phyloP scores from a whole-genome alignment of 1,140 invertebrate genomes.

The Drosophila nigromelanica region DNA sequence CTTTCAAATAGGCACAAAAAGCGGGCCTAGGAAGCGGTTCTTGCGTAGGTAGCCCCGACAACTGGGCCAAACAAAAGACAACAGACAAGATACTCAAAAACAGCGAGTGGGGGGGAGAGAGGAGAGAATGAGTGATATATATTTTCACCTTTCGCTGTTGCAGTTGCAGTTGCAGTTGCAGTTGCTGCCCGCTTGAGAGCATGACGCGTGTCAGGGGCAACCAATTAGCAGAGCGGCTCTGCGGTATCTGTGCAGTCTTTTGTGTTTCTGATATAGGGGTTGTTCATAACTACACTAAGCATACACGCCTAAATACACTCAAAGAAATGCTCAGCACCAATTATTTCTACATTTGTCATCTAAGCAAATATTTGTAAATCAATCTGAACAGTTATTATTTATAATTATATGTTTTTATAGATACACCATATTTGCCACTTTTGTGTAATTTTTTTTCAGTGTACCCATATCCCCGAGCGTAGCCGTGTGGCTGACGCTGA shows the following conservation, averaged over 20 bases:
- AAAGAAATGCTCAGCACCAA: background rate
- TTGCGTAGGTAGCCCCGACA: conserved; percentile 49
- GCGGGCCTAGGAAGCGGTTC: conserved; percentile 15
- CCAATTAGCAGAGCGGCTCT: conserved; percentile 57
- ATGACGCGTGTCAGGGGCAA: conserved; percentile 74
- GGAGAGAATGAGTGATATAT: conserved; percentile 10
- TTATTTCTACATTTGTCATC: no score
- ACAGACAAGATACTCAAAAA: conserved; percentile 10
- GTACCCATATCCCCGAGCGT: conserved; percentile 13
- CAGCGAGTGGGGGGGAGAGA: background rate
- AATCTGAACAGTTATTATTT: no score
- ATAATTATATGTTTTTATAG: no score
- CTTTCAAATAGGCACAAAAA: conserved; percentile 29
- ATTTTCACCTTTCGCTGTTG: conserved; percentile 61
- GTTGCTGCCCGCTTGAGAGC: conserved; percentile 42
- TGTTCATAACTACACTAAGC: conserved; percentile 38
- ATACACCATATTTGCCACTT: no score
- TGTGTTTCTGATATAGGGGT: conserved; percentile 51
- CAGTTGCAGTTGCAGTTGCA: conserved; percentile 32
- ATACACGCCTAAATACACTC: conserved; percentile 14
- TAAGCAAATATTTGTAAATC: no score
- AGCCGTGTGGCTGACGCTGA: conserved; percentile 61
- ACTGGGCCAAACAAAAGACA: conserved; percentile 48
- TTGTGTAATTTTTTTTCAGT: conserved; percentile 13
- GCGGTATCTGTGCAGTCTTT: conserved; percentile 61